A percentile compares a stretch with the other conserved stretches of the same genome.
Evolutionary conservation across 2,888 invertebrate species (phyloP).

Genomic region (Octonoba sinensis): DNA sequence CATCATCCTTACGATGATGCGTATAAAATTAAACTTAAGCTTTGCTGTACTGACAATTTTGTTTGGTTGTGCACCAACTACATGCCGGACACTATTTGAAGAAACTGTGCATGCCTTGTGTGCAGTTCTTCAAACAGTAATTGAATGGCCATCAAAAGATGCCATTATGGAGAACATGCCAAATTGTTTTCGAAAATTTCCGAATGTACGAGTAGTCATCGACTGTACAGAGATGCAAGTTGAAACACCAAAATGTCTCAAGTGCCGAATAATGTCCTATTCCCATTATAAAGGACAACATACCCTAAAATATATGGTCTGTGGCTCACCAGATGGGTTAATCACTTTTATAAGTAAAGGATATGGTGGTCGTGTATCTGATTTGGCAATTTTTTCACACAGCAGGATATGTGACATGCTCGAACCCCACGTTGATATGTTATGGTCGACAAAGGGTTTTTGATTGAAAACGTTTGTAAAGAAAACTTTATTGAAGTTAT

Average conservation of each 20-base stretch:
- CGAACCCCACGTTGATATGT: slow-evolving; percentile 1
- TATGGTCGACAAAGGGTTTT: slow-evolving; percentile 36
- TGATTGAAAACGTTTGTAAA: slow-evolving; percentile 14
- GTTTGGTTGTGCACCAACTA: background rate
- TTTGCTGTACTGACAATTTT: background rate
- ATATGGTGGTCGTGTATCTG: slow-evolving; percentile 27
- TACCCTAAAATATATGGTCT: slow-evolving; percentile 14
- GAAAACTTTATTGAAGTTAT: background rate
- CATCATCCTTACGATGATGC: background rate
- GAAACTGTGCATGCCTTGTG: background rate
- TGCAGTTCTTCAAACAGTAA: background rate
- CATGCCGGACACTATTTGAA: background rate
- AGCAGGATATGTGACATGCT: background rate
- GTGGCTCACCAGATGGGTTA: slow-evolving; percentile 15
- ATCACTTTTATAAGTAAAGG: slow-evolving; percentile 20
- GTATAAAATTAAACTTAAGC: background rate
- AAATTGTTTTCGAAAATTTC: background rate
- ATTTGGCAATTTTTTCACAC: background rate
- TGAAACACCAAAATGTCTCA: slow-evolving; percentile 19
- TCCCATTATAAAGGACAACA: slow-evolving; percentile 22
- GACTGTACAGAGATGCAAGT: slow-evolving; percentile 28
- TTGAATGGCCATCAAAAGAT: slow-evolving; percentile 9
- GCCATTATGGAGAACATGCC: background rate
- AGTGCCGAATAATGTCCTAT: slow-evolving; percentile 12
- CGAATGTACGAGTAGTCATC: background rate